Evolutionary conservation across 2,797 vertebrate species (phyloP), one percentile per base, ranked within the genome.

Genomic region (Toxotes lorentzi): DNA sequence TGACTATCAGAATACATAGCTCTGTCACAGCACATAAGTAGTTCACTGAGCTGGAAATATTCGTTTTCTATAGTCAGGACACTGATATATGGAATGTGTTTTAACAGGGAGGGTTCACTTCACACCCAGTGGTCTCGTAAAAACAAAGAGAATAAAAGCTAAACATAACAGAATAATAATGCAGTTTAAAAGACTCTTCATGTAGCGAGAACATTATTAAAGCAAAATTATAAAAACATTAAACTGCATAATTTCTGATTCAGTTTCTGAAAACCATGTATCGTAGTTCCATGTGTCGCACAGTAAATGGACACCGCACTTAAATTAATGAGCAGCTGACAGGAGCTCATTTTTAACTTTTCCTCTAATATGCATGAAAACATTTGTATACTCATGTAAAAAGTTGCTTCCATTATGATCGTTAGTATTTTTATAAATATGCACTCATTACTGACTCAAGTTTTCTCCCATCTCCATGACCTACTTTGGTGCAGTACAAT

Each of bases 1-100:
- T 75, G 90, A 87, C 76, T 89, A 90, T 93, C 87, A 87, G 80
- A 89, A 93, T 80, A 86, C 86, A 94, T 92, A 78, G 78, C 83
- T 87, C 84, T 92, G 86, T 89, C 90, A 81, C 73, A 83, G 82
- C 63, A 79, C 78, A 85, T 82, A 76, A 81, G 73, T 79, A 82
- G 90, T 78, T 88, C 79, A 85, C 63, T 86, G 88, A 66, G 77
- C 89, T 73, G 84, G 68, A 73, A 82, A 91, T 90, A 91, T 91
- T 89, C 76, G 86, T 92, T 91, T 87, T 88, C 76, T 77, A 21
- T 67, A 84, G 82, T 83, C 66, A 24, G 86, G 85, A 90, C 85
- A 83, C 82, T 88, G 89, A 92, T 88, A 70, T 82, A 89, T 86
- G 78, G 85, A 78, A 81, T 78, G 77, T 78, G 85, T 78, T 90